phyloP scores from a whole-genome alignment of 2,888 invertebrate genomes.

The Aphodius sticticus region DNA sequence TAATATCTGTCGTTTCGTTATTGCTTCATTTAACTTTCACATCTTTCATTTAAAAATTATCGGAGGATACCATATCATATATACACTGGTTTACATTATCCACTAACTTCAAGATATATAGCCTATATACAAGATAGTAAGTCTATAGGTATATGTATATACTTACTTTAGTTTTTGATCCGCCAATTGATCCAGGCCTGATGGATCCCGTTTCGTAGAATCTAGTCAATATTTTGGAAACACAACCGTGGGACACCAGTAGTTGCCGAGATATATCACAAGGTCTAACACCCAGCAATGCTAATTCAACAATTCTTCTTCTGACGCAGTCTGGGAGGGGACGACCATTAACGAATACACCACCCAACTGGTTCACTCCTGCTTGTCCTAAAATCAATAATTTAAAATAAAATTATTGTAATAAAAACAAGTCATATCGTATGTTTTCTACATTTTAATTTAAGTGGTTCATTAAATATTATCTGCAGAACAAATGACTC shows the following conservation, averaged over 20 bases:
- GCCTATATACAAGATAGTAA: no score
- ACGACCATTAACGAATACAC: conserved; percentile 97
- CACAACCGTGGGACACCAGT: conserved; percentile 96
- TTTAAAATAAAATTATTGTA: neutral
- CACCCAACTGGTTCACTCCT: conserved; percentile 96
- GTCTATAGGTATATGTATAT: neutral
- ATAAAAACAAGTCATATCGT: conserved; percentile 13
- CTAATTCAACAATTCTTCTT: conserved; percentile 92
- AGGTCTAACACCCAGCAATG: conserved; percentile 91
- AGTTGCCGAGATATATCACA: conserved; percentile 97
- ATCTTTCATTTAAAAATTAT: no score
- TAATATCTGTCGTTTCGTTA: no score
- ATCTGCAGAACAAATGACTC: neutral
- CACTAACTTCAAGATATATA: no score
- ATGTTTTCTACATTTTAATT: neutral
- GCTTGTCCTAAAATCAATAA: conserved; percentile 79
- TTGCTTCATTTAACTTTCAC: no score
- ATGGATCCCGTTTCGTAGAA: conserved; percentile 98
- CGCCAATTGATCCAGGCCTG: conserved; percentile 93
- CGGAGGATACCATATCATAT: no score
- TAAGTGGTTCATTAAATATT: neutral
- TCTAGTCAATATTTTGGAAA: conserved; percentile 94
- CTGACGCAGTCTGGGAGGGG: conserved; percentile 95
- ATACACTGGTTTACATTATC: no score
- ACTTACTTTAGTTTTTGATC: conserved; percentile 91